Evolutionary conservation across 2,113 vertebrate genomes (phyloP).

Genomic region (Steatornis caripensis): DNA sequence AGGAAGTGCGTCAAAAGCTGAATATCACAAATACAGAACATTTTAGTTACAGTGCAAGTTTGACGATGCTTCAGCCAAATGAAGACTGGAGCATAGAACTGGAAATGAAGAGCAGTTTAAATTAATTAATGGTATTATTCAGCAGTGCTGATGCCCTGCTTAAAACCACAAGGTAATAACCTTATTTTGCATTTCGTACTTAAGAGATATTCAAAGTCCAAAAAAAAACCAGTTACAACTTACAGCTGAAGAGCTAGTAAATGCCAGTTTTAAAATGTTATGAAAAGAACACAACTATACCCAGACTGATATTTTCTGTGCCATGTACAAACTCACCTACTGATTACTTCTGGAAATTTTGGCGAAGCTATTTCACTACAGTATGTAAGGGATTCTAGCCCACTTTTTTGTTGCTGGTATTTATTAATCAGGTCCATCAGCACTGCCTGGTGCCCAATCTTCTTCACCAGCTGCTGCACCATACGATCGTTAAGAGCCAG

Average conservation of each 20-base stretch:
- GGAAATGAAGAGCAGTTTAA: not conserved
- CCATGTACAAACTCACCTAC: constrained; percentile 41
- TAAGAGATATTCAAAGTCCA: not conserved
- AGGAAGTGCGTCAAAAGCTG: not conserved
- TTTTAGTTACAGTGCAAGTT: not conserved
- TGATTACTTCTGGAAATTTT: not conserved
- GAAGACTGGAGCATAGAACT: not conserved
- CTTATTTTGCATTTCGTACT: not conserved
- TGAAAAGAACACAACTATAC: not conserved
- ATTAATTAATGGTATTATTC: not conserved
- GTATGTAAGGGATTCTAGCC: not conserved
- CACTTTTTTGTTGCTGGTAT: constrained; percentile 50
- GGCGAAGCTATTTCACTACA: not conserved
- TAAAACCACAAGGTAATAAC: not conserved
- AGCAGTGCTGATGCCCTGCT: not conserved
- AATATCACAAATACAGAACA: not conserved
- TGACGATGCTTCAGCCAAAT: not conserved
- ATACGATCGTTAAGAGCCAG: constrained; percentile 75
- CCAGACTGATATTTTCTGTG: not conserved
- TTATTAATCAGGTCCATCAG: constrained; percentile 74
- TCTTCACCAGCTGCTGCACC: constrained; percentile 76
- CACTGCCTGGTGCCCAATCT: constrained; percentile 76
- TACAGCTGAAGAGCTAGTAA: not conserved
- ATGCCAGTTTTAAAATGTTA: not conserved
- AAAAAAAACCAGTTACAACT: not conserved